Conservation (phyloP, 2,113 vertebrate genomes). For the Hipposideros armiger region DNA sequence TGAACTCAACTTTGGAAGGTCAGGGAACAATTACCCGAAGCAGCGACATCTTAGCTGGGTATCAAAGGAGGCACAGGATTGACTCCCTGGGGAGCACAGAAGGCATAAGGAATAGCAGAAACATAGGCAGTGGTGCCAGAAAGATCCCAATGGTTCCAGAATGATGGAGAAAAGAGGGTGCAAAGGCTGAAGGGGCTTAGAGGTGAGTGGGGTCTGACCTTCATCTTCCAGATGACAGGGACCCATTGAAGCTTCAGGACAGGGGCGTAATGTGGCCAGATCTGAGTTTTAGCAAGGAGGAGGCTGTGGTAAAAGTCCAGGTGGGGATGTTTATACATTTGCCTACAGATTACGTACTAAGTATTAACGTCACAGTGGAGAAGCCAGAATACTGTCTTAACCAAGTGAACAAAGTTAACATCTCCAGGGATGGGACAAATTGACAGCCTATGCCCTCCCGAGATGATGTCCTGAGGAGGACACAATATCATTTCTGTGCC, state of each 20-base stretch:
- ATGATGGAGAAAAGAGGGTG: too few relatives aligned
- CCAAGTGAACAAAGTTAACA: neutral
- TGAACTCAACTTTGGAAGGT: neutral
- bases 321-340: too few relatives aligned
- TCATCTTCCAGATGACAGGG: neutral
- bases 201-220: neutral
- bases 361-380: too few relatives aligned
- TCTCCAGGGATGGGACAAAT: neutral
- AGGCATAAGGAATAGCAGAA: neutral
- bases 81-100: neutral
- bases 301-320: neutral
- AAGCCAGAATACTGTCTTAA: too few relatives aligned
- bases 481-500: neutral
- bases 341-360: neutral
- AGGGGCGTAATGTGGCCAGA: neutral
- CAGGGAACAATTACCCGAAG: neutral
- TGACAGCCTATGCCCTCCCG: fast-evolving
- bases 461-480: fast-evolving
- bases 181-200: neutral
- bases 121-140: neutral
- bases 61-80: neutral
- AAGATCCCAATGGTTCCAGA: neutral
- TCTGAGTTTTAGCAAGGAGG: neutral
- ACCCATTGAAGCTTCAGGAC: neutral
- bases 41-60: neutral